Evolutionary conservation across 2,888 invertebrate species (phyloP), one percentile per base, ranked within the genome.

Genomic region (Pseudeuparius sepicola): DNA sequence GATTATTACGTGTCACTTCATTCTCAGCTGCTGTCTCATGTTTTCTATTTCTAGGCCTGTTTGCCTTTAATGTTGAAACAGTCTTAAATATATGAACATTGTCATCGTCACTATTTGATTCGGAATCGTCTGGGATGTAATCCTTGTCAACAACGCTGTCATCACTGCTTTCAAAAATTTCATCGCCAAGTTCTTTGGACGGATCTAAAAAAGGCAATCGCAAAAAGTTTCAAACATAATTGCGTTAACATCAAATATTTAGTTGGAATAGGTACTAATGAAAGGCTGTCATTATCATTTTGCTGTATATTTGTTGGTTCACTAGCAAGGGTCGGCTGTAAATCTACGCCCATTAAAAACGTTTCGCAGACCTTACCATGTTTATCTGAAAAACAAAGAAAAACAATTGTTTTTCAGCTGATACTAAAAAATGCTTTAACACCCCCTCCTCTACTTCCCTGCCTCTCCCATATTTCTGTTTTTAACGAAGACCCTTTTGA

Each of bases 81-180:
- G 20, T 20, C 20, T 20, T 20, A 20, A 20, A 20, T 20, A 20
- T 20, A 7, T n/a, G 7, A 20, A 20, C 20, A 20, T 20, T n/a
- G 20, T 20, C 20, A 20, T 20, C 20, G 20, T 20, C 20, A 20
- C 20, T 20, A 20, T 20, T 20, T 20, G 20, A 20, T 20, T 7
- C 20, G 20, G 20, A 20, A 20, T 20, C 20, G 20, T 20, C 20
- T 20, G 20, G 20, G n/a, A 20, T 20, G 20, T 20, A 20, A 20
- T 20, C 7, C 20, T 20, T 20, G 20, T 20, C 20, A 20, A 20
- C n/a, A 20, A 20, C n/a, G n/a, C 20, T 20, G 20, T 20, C 20
- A 20, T 20, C 6, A n/a, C n/a, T 7, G n/a, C 20, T 20, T 20
- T 20, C 20, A 6, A 20, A 20, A 20, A n/a, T 20, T 20, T 6